These are phyloP conservation scores for Naso thynnoides DNA, from an alignment of 2,797 vertebrate genomes.

Conservation along the genomic window DNA sequence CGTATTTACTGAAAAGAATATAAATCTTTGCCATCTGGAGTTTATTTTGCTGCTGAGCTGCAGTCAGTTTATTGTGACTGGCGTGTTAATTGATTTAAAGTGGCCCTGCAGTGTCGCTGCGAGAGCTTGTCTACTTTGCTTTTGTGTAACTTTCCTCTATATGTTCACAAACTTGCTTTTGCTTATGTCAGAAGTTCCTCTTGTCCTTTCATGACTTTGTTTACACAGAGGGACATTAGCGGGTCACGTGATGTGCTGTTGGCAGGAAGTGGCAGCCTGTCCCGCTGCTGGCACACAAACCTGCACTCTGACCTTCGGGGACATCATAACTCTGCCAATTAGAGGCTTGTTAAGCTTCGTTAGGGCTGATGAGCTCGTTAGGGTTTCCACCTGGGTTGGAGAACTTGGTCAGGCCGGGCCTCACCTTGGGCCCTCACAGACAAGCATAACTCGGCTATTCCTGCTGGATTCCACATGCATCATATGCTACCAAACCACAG, in stretches of 20 bases:
- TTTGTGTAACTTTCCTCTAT: not conserved
- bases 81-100: not conserved
- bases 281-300: conserved; percentile 47
- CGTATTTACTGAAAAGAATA: not conserved
- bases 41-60: not conserved
- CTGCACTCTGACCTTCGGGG: conserved; percentile 68
- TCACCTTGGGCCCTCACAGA: conserved; percentile 54
- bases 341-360: conserved; percentile 72
- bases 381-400: conserved; percentile 58
- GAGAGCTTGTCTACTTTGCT: not conserved
- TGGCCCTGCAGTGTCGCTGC: not conserved
- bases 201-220: conserved; percentile 65
- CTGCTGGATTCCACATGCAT: conserved; percentile 43
- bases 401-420: conserved; percentile 45
- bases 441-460: conserved; percentile 26
- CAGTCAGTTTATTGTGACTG: not conserved
- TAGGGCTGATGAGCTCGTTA: conserved; percentile 76
- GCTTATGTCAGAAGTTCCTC: conserved; percentile 38
- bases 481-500: conserved; percentile 43
- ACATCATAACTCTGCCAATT: conserved; percentile 71
- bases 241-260: conserved; percentile 50
- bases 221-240: conserved; percentile 42
- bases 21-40: not conserved
- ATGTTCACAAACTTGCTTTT: conserved; percentile 31
- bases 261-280: conserved; percentile 52